Percentiles rank a stretch among this genome's conserved stretches.
Conservation (phyloP, 2,888 invertebrate genomes). For the Sclerodermus sp. region DNA sequence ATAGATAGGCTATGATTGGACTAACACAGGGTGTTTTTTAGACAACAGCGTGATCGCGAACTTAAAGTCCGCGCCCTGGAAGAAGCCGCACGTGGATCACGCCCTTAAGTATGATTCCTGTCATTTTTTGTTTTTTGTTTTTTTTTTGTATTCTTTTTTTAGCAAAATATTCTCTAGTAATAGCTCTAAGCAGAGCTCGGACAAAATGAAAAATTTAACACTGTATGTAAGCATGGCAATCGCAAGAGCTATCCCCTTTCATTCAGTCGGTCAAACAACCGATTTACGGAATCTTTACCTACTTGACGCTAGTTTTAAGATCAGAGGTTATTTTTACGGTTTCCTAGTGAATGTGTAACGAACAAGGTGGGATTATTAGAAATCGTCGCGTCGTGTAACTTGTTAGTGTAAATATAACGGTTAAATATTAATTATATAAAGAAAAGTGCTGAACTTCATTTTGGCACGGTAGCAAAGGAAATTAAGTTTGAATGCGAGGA, state of each 20-base stretch:
- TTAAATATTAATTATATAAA: slow-evolving; percentile 12
- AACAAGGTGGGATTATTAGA: too few species aligned
- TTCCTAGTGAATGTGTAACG: slow-evolving; percentile 11
- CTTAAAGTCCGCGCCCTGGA: slow-evolving; percentile 83
- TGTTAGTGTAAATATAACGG: slow-evolving; percentile 31
- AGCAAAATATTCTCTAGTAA: neutral
- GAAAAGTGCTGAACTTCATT: slow-evolving; percentile 20
- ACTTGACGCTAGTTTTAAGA: slow-evolving; percentile 20
- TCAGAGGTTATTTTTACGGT: slow-evolving; percentile 37
- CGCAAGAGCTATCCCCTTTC: slow-evolving; percentile 3
- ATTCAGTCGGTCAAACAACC: too few species aligned
- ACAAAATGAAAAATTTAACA: too few species aligned
- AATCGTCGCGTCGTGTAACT: neutral
- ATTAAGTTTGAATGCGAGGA: slow-evolving; percentile 3
- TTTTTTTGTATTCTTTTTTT: too few species aligned
- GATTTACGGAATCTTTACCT: too few species aligned
- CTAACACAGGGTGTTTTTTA: slow-evolving; percentile 58
- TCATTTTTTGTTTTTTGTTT: too few species aligned
- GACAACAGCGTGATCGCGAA: slow-evolving; percentile 82
- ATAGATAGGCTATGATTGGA: slow-evolving; percentile 4
- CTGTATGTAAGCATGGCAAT: neutral
- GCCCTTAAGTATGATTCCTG: slow-evolving; percentile 59
- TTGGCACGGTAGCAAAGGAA: slow-evolving; percentile 21
- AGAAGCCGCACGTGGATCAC: slow-evolving; percentile 78
- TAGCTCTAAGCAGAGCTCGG: neutral